Evolutionary conservation across 2,888 invertebrate species (phyloP), one percentile per base, ranked within the genome.

Genomic region (Phalangium opilio): DNA sequence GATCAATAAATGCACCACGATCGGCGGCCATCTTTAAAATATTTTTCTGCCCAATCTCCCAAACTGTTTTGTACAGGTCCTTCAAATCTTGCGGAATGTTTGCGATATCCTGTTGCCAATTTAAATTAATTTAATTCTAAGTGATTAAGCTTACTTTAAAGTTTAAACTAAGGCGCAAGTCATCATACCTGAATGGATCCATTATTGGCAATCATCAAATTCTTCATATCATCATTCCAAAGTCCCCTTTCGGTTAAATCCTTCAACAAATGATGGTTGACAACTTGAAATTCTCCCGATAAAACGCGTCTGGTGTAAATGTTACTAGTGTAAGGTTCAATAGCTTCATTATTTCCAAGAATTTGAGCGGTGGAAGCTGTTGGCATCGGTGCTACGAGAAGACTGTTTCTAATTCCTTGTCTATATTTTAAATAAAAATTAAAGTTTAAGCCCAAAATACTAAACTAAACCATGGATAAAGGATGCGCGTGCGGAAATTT

Each of bases 281-380:
- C 93, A 18, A 95, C 78, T 65, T 73, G 73, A 63, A 93, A 95
- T 70, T 95, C 93, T 1, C 96, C 96, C 3, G 91, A 91, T 4
- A 95, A 70, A 1, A 98, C 96, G 43, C 93, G 73, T 33, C 96
- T 73, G 17, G 83, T 81, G 67, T 96, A 98, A 58, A 98, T 87
- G 64, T 98, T 98, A 33, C 87, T 91, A 1, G 95, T 96, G 67
- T 95, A 98, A 0, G 98, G 89, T 67, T 98, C 98, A 62, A 95
- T 83, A 0, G 93, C 87, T 67, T 98, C 96, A 65, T 96, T 98
- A 64, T 98, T 99, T 15, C 98, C 98, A 40, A 98, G 75, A 62
- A 99, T 99, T 70, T 98, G 96, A 2, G 98, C 96, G 0, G 96
- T 98, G 1, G 95, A 93, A 8, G 96, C 95, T 4, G 96, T 98